Conservation (phyloP, 2,888 invertebrate species). For the Mayetiola destructor region DNA sequence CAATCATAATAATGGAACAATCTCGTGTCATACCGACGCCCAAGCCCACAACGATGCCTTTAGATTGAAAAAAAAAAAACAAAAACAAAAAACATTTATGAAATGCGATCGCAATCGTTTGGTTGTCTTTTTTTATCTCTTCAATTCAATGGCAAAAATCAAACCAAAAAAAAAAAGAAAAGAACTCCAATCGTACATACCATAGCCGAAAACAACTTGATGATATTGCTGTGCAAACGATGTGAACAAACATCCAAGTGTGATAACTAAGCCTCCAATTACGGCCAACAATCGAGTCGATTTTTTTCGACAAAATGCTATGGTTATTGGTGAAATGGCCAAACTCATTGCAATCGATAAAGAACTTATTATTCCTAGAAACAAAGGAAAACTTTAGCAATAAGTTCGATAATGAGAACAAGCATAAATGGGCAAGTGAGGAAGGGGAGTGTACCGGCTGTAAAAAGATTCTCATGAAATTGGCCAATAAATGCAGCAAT, state of each 20-base stretch:
- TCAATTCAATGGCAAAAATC: too few relatives aligned
- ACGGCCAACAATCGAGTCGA: constrained; percentile 79
- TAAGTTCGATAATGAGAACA: background rate
- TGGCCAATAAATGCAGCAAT: constrained; percentile 29
- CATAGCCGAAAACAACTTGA: constrained; percentile 76
- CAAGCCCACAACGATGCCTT: constrained; percentile 55
- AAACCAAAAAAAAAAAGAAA: background rate
- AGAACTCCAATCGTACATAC: constrained; percentile 23
- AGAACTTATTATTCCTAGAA: constrained; percentile 66
- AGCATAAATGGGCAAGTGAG: background rate
- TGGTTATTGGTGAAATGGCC: constrained; percentile 67
- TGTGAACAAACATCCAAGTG: constrained; percentile 75
- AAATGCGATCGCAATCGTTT: too few relatives aligned
- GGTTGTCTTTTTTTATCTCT: too few relatives aligned
- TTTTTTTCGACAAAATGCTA: constrained; percentile 71
- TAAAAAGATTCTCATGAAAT: constrained; percentile 11
- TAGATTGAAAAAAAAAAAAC: constrained; percentile 10
- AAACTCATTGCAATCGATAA: constrained; percentile 64
- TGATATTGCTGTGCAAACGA: constrained; percentile 82
- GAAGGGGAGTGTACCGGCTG: background rate
- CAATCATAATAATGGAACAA: constrained; percentile 78
- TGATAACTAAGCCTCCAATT: constrained; percentile 71
- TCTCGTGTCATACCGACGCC: constrained; percentile 76
- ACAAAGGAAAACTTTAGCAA: constrained; percentile 14
- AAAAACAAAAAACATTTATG: too few relatives aligned